Evolutionary conservation across 2,113 vertebrate genomes (phyloP).

Genomic region (Chaetorhynchus papuensis): DNA sequence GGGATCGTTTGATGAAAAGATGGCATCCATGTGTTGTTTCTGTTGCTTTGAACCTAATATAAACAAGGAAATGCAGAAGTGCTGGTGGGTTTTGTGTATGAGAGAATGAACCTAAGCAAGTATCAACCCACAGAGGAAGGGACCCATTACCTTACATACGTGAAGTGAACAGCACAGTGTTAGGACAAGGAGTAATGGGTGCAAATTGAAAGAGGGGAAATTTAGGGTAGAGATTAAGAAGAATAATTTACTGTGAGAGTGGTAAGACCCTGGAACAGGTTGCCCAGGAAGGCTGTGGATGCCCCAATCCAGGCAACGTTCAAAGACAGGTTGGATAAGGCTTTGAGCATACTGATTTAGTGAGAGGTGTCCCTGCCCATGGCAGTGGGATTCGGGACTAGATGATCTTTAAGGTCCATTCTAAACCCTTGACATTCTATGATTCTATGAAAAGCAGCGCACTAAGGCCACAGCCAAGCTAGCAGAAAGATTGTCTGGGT

Average conservation of each 20-base stretch:
- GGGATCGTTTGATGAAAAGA: neutral
- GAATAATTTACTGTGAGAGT: neutral
- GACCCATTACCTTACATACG: neutral
- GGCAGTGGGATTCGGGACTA: neutral
- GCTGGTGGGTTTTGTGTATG: neutral
- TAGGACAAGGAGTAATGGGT: neutral
- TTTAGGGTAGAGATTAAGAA: neutral
- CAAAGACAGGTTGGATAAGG: neutral
- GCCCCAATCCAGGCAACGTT: neutral
- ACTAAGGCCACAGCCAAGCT: neutral
- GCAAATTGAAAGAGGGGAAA: neutral
- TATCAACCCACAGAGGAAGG: neutral
- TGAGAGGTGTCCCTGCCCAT: neutral
- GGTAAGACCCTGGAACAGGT: neutral
- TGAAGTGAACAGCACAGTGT: neutral
- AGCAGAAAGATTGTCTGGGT: neutral
- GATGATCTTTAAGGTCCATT: neutral
- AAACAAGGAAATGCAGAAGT: neutral
- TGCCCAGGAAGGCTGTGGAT: neutral
- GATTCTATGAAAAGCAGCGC: neutral
- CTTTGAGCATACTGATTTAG: neutral
- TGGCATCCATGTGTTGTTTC: neutral
- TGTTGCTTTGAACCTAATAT: neutral
- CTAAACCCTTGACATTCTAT: neutral
- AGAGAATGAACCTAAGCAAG: neutral